phyloP scores from a whole-genome alignment of 2,888 invertebrate species.

The Zygaena filipendulae region DNA sequence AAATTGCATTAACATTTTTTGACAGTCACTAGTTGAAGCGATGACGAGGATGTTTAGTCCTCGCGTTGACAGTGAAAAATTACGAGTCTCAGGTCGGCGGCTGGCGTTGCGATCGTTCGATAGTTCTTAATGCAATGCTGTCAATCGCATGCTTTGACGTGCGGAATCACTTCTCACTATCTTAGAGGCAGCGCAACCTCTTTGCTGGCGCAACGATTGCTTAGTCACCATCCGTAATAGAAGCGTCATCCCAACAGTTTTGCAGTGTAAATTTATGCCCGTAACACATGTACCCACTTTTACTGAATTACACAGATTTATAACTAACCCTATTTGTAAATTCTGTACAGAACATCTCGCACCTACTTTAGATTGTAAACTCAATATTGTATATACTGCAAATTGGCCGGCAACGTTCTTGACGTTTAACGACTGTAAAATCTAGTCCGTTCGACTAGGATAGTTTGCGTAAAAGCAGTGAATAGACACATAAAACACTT shows the following conservation, averaged over 20 bases:
- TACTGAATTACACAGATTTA: slow-evolving; percentile 4
- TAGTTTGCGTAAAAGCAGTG: slow-evolving; percentile 36
- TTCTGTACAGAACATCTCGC: no score
- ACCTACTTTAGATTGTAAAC: no score
- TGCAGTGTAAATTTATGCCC: slow-evolving; percentile 36
- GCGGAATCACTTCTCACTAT: slow-evolving; percentile 48
- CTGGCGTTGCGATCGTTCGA: slow-evolving; percentile 46
- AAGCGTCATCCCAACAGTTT: slow-evolving; percentile 28
- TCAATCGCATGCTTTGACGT: slow-evolving; percentile 60
- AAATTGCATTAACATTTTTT: slow-evolving; percentile 58
- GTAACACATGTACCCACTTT: no score
- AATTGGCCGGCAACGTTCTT: slow-evolving; percentile 24
- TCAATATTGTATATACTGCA: no score
- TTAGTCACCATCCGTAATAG: slow-evolving; percentile 43
- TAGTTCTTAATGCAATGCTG: slow-evolving; percentile 63
- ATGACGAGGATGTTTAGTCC: slow-evolving; percentile 58
- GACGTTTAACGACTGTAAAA: slow-evolving; percentile 28
- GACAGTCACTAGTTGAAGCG: slow-evolving; percentile 54
- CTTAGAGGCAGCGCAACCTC: slow-evolving; percentile 26
- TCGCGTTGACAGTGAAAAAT: slow-evolving; percentile 62
- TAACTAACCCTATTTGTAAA: no score
- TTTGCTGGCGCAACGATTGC: slow-evolving; percentile 29
- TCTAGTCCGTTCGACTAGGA: slow-evolving; percentile 23
- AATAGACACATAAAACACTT: slow-evolving; percentile 42
- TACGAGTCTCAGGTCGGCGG: slow-evolving; percentile 38